Percentiles rank a stretch among this genome's conserved stretches.
Evolutionary conservation across 2,113 vertebrate species (phyloP).

Genomic region (Peromyscus leucopus): DNA sequence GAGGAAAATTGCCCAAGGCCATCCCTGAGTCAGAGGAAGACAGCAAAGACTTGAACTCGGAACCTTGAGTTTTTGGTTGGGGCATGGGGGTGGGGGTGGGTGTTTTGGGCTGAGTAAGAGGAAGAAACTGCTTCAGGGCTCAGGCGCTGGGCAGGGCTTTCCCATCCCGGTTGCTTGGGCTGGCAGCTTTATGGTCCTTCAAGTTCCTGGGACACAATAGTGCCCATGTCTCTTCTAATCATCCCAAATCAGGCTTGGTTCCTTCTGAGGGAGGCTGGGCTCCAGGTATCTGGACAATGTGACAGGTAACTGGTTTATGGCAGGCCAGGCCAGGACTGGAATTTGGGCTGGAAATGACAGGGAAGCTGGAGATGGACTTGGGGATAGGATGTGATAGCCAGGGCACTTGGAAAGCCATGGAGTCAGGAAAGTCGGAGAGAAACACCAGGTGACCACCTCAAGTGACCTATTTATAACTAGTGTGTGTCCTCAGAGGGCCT

Average conservation of each 20-base stretch:
- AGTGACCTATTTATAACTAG: fast-evolving
- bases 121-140: neutral
- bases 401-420: neutral
- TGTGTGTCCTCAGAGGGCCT: neutral
- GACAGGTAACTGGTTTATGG: constrained; percentile 55
- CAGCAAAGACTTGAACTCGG: constrained; percentile 44
- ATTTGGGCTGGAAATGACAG: neutral
- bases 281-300: neutral
- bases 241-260: neutral
- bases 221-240: neutral
- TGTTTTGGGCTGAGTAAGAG: neutral
- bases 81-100: too few relatives aligned
- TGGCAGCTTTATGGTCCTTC: constrained; percentile 50
- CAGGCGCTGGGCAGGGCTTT: neutral
- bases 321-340: neutral
- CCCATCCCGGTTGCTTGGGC: neutral
- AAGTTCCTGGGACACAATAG: neutral
- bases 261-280: neutral
- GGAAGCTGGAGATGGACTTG: too few relatives aligned
- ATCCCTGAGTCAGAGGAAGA: constrained; percentile 63
- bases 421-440: neutral
- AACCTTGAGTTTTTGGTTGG: neutral
- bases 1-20: constrained; percentile 64
- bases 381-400: neutral
- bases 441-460: fast-evolving